phyloP scores from a whole-genome alignment of 2,888 invertebrate species.

The Folsomia candida region DNA sequence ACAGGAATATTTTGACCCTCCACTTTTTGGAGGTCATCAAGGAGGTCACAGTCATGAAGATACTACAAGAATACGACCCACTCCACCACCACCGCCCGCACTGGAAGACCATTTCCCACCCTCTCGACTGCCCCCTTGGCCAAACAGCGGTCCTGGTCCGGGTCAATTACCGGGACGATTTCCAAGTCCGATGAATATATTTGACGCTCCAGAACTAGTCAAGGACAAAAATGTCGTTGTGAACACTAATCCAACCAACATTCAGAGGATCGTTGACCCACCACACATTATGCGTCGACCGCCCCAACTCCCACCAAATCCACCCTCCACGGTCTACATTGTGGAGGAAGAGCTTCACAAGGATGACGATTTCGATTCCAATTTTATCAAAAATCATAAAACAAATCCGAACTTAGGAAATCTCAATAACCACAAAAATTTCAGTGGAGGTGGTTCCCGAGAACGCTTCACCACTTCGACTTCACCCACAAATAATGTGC shows the following conservation, averaged over 20 bases:
- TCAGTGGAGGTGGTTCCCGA: not conserved
- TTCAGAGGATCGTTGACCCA: not conserved
- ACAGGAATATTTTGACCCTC: not conserved
- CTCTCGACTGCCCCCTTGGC: not conserved
- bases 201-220: not conserved
- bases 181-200: not conserved
- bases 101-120: not conserved
- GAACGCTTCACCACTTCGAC: not conserved
- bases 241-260: not conserved
- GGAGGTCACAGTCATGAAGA: no score
- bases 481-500: no score
- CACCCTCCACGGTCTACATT: conserved; percentile 2
- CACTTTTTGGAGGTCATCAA: not conserved
- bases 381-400: no score
- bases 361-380: not conserved
- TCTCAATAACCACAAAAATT: not conserved
- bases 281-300: not conserved
- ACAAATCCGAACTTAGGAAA: not conserved
- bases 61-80: no score
- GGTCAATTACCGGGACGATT: not conserved
- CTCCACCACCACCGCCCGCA: not conserved
- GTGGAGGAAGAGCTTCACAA: not conserved
- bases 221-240: not conserved
- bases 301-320: not conserved
- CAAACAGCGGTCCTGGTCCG: not conserved